Percentiles rank a stretch among this genome's conserved stretches.
Evolutionary conservation across 2,113 vertebrate genomes (phyloP).

Genomic region (Marmota flaviventris): DNA sequence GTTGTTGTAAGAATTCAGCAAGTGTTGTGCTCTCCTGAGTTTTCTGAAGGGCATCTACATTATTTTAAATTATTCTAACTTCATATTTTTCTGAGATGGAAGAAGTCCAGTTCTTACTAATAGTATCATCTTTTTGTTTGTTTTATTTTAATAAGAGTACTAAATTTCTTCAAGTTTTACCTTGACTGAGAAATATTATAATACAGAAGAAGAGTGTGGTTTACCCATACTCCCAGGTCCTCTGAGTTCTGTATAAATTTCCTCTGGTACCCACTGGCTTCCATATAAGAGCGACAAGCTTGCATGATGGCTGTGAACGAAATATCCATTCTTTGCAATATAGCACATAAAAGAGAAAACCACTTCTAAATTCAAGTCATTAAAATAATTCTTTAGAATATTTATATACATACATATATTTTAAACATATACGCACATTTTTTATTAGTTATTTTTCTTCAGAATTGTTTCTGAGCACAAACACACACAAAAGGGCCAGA

Average conservation of each 20-base stretch:
- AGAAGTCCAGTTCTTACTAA: background rate
- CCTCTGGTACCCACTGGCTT: background rate
- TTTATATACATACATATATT: background rate
- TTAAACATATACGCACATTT: background rate
- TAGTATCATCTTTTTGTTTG: background rate
- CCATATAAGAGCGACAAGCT: background rate
- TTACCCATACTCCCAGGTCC: background rate
- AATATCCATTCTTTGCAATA: background rate
- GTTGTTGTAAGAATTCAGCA: conserved; percentile 10
- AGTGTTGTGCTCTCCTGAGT: background rate
- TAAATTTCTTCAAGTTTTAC: conserved; percentile 44
- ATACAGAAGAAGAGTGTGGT: background rate
- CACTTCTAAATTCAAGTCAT: conserved; percentile 2
- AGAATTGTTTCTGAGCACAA: conserved; percentile 27
- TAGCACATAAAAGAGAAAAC: background rate
- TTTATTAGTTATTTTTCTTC: conserved; percentile 35
- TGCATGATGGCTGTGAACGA: background rate
- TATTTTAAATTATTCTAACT: conserved; percentile 36
- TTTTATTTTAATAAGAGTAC: background rate
- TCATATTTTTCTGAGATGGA: background rate
- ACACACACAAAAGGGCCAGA: conserved; percentile 25
- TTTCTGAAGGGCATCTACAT: conserved; percentile 47
- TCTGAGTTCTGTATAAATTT: background rate
- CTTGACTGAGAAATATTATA: background rate
- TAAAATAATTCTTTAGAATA: conserved; percentile 29